Evolutionary conservation across 2,113 vertebrate genomes (phyloP).

Genomic region (Salvelinus namaycush): DNA sequence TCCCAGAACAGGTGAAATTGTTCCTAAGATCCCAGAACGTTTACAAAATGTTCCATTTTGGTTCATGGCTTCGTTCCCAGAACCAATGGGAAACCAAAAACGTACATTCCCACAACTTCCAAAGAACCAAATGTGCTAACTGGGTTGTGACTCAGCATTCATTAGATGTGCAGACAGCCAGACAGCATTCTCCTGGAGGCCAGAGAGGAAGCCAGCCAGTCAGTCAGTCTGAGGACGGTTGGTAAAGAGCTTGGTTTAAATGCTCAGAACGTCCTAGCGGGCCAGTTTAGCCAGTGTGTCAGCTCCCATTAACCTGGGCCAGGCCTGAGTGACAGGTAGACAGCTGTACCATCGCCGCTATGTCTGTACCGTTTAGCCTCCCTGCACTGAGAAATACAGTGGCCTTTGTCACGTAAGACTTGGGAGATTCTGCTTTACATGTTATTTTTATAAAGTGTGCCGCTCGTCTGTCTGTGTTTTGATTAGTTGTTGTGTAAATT

Average conservation of each 20-base stretch:
- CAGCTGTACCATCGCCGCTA: neutral
- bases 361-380: neutral
- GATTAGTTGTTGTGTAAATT: neutral
- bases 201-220: neutral
- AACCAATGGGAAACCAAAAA: too few species aligned
- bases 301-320: neutral
- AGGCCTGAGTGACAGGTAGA: neutral
- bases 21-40: too few species aligned
- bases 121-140: too few species aligned
- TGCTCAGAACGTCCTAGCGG: neutral
- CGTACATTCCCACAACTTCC: too few species aligned
- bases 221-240: neutral
- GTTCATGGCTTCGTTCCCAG: too few species aligned
- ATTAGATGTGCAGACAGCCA: neutral
- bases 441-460: neutral
- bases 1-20: too few species aligned
- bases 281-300: neutral
- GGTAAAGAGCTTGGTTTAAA: neutral
- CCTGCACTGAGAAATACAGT: neutral
- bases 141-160: neutral
- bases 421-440: neutral
- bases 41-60: too few species aligned
- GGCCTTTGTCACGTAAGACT: neutral
- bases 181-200: neutral
- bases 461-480: conserved; percentile 1